phyloP scores from a whole-genome alignment of 1,140 invertebrate genomes.

The Heliconius hewitsoni region DNA sequence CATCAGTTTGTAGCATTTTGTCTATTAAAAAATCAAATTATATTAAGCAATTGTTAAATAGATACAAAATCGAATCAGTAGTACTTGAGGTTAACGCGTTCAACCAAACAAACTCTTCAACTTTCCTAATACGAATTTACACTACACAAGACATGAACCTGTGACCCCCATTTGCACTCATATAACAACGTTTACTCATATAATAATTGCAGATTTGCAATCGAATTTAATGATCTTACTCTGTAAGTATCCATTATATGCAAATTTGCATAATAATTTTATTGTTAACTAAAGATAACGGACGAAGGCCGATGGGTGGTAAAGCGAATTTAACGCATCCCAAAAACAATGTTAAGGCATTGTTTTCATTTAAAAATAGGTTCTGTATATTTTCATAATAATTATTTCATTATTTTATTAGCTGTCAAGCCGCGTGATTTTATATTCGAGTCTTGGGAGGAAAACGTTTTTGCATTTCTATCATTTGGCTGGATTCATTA shows the following conservation, averaged over 20 bases:
- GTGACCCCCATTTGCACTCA: background rate
- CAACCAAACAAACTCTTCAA: too few relatives aligned
- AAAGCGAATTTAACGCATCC: constrained; percentile 17
- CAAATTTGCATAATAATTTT: constrained; percentile 31
- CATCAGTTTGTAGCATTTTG: too few relatives aligned
- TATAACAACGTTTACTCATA: background rate
- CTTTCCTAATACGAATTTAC: too few relatives aligned
- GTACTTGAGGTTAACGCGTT: too few relatives aligned
- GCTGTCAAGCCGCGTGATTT: too few relatives aligned
- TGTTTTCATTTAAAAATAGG: background rate
- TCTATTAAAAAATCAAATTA: too few relatives aligned
- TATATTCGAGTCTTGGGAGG: too few relatives aligned
- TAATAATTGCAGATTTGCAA: constrained; percentile 8
- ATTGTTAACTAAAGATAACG: constrained; percentile 29
- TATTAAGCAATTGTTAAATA: too few relatives aligned
- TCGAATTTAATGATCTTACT: constrained; percentile 5
- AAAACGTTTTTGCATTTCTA: too few relatives aligned
- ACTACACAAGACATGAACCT: background rate
- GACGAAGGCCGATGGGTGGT: constrained; percentile 14
- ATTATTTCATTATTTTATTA: background rate
- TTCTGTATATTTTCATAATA: constrained; percentile 4
- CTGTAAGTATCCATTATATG: constrained; percentile 24
- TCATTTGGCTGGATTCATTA: too few relatives aligned
- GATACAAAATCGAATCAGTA: too few relatives aligned
- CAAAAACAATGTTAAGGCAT: constrained; percentile 5